These are phyloP conservation scores for Megaustenia siamemsis DNA, from an alignment of 2,888 invertebrate genomes.

Conservation along the genomic window DNA sequence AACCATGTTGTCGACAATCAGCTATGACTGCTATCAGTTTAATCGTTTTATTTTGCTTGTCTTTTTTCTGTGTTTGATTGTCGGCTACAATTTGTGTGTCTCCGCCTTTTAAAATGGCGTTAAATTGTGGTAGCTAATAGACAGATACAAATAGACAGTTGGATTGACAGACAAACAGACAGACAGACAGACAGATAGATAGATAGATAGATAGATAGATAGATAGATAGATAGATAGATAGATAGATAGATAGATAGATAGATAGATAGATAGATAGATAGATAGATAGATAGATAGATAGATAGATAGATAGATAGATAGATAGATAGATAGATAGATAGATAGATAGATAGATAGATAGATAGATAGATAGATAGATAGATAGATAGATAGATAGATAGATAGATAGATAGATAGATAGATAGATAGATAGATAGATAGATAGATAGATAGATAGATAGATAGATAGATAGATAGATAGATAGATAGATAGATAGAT, in stretches of 20 bases:
- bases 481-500: background rate
- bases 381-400: background rate
- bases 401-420: background rate
- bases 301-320: background rate
- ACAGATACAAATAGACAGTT: no score
- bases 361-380: background rate
- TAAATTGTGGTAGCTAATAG: no score
- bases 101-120: no score
- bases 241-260: background rate
- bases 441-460: constrained; percentile 19
- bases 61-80: no score
- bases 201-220: no score
- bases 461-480: constrained; percentile 14
- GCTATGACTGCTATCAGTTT: no score
- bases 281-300: background rate
- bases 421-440: constrained; percentile 12
- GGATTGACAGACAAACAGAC: no score
- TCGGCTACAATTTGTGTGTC: no score
- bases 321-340: background rate
- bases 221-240: background rate
- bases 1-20: no score
- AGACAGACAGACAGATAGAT: no score
- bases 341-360: background rate
- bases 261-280: background rate
- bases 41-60: no score